Base-by-base conservation (phyloP, 2,113 vertebrate species). In the Ictalurus punctatus region DNA sequence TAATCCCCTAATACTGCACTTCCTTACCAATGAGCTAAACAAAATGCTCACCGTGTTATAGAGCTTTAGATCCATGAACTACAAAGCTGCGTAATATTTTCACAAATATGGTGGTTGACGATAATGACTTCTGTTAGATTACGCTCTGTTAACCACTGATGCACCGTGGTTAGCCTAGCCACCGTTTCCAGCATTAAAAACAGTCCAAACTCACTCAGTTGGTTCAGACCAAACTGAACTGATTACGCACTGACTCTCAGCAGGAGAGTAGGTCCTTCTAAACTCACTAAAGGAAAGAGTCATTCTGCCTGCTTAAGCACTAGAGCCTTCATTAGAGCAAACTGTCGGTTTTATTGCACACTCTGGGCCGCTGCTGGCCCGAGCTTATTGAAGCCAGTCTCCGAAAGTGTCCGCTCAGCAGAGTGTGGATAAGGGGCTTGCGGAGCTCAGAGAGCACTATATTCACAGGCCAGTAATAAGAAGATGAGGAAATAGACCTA, bases 151-250 rank as follows among this genome's bases (percentile, higher is more conserved):
- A 13, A 58, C 6, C 27, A 13, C 52, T 25, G 21, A 4, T 37
- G 14, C 37, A 58, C 34, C 84, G 17, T 23, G n/a, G 44, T 10
- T 44, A 34, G 65, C 21, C 6, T 71, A n/a, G 69, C 27, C 1
- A 17, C 21, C 44, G 30, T 44, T 69, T 54, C 2, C 10, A 10
- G 44, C 4, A 69, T 67, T 27, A 27, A 54, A 52, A 12, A 52
- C 6, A 34, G 23, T 52, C 63, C 40, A 19, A 10, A 84, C 27
- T n/a, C 40, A 30, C 48, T 73, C 30, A 58, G 69, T 27, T 52
- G 59, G 37, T 17, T 65, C 37, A 30, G 58, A 79, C 27, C 86
- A 88, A 92, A 91, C 92, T 90, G 78, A 91, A 91, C 78, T 63
- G 85, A 61, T 79, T 25, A 27, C 85, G 90, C 84, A 90, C 90